Percentiles rank a stretch among this genome's conserved stretches.
These are phyloP conservation scores for Chrysogorgia sp. DNA, from an alignment of 92 coral and sea anemone species.

Conservation along the genomic window DNA sequence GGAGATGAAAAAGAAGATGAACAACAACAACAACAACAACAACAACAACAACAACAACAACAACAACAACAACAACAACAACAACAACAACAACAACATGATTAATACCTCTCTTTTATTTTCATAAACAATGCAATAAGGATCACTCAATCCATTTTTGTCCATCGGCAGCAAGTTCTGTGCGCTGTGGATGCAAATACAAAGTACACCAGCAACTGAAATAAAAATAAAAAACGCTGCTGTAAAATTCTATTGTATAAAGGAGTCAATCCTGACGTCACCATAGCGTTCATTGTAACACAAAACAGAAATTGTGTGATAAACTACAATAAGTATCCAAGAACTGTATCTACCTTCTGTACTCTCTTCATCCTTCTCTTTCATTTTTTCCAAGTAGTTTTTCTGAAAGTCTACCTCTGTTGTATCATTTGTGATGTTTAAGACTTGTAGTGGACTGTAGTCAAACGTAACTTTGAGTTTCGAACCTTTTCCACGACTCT, in stretches of 20 bases:
- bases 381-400: conserved; percentile 55
- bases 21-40: too few relatives aligned
- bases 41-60: too few relatives aligned
- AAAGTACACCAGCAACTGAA: conserved; percentile 78
- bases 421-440: conserved; percentile 54
- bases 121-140: conserved; percentile 76
- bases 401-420: conserved; percentile 51
- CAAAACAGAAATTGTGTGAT: too few relatives aligned
- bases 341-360: conserved; percentile 36
- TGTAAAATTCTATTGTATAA: too few relatives aligned
- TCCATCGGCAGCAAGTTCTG: conserved; percentile 81
- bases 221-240: not conserved
- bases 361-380: conserved; percentile 27
- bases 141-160: conserved; percentile 80
- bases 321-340: not conserved
- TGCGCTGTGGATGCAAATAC: conserved; percentile 75
- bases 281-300: too few relatives aligned
- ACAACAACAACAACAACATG: not conserved
- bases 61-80: too few relatives aligned
- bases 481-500: conserved; percentile 60
- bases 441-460: conserved; percentile 74
- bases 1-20: too few relatives aligned
- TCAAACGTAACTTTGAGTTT: conserved; percentile 63
- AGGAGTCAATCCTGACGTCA: too few relatives aligned
- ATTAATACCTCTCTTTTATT: conserved; percentile 64